Percentiles rank a stretch among this genome's conserved stretches.
phyloP scores from a whole-genome alignment of 2,113 vertebrate genomes.

The Murina feae region DNA sequence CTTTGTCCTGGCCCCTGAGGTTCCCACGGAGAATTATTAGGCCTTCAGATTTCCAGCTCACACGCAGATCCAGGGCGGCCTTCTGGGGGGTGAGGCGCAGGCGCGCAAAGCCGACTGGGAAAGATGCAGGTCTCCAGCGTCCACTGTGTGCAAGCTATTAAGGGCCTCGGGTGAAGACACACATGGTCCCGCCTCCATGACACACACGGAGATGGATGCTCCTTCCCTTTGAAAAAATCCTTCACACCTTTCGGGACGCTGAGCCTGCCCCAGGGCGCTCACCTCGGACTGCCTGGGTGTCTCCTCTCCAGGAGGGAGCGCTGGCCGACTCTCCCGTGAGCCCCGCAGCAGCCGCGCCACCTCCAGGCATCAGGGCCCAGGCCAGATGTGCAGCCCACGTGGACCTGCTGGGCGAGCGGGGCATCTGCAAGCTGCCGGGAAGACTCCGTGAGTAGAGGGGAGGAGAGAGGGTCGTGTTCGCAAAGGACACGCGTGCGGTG shows the following conservation, averaged over 20 bases:
- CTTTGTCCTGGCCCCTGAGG: neutral
- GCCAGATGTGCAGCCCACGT: neutral
- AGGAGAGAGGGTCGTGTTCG: neutral
- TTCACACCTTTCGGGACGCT: neutral
- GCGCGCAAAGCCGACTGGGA: neutral
- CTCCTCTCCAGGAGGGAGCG: slow-evolving; percentile 63
- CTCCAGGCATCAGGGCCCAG: neutral
- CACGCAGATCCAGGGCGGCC: neutral
- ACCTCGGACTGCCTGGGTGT: neutral
- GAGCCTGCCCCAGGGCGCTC: neutral
- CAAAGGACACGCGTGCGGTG: neutral
- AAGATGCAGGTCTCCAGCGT: neutral
- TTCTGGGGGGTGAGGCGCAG: neutral
- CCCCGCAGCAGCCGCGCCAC: rapidly evolving
- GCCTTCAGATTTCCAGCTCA: neutral
- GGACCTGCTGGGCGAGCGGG: slow-evolving; percentile 63
- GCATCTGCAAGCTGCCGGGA: slow-evolving; percentile 87
- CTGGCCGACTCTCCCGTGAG: slow-evolving; percentile 6
- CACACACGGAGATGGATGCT: neutral
- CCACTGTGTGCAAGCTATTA: neutral
- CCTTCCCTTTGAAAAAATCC: neutral
- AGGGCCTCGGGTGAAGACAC: neutral
- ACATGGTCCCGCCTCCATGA: neutral
- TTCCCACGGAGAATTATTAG: neutral
- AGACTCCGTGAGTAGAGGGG: slow-evolving; percentile 83